A percentile compares a stretch with the other conserved stretches of the same genome.
Evolutionary conservation across 2,888 invertebrate species (phyloP).

Genomic region (Xylota segnis): DNA sequence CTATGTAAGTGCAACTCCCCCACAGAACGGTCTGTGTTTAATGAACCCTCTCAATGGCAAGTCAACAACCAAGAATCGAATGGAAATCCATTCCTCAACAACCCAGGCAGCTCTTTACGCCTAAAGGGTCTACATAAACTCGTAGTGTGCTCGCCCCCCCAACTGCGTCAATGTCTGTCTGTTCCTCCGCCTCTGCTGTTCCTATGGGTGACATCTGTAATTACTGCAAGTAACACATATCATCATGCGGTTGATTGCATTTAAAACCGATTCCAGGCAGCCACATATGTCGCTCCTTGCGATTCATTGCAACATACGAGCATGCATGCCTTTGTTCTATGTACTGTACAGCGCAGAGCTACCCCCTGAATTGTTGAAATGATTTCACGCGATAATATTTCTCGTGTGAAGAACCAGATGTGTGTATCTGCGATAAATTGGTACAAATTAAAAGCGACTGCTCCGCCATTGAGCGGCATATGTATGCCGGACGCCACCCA

Average conservation of each 20-base stretch:
- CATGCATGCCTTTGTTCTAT: constrained; percentile 48
- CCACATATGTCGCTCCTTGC: constrained; percentile 26
- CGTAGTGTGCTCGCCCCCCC: neutral
- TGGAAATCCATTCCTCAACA: constrained; percentile 30
- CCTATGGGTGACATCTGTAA: constrained; percentile 38
- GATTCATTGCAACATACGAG: constrained; percentile 15
- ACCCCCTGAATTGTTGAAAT: constrained; percentile 51
- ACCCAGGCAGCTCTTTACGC: neutral
- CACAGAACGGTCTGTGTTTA: constrained; percentile 13
- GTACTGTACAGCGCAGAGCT: constrained; percentile 4
- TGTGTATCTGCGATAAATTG: constrained; percentile 58
- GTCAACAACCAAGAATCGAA: constrained; percentile 25
- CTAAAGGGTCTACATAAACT: constrained; percentile 11
- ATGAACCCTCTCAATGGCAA: constrained; percentile 36
- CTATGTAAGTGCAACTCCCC: neutral
- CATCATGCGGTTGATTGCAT: constrained; percentile 67
- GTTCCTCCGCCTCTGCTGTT: constrained; percentile 1
- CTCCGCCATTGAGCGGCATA: constrained; percentile 17
- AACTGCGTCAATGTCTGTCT: neutral
- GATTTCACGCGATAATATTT: constrained; percentile 61
- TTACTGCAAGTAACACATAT: constrained; percentile 55
- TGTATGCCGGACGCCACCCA: constrained; percentile 5
- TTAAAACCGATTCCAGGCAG: constrained; percentile 54
- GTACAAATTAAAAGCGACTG: constrained; percentile 64
- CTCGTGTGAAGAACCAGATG: constrained; percentile 45